Conservation (phyloP, 2,797 vertebrate species). For the Scarus forsteni region DNA sequence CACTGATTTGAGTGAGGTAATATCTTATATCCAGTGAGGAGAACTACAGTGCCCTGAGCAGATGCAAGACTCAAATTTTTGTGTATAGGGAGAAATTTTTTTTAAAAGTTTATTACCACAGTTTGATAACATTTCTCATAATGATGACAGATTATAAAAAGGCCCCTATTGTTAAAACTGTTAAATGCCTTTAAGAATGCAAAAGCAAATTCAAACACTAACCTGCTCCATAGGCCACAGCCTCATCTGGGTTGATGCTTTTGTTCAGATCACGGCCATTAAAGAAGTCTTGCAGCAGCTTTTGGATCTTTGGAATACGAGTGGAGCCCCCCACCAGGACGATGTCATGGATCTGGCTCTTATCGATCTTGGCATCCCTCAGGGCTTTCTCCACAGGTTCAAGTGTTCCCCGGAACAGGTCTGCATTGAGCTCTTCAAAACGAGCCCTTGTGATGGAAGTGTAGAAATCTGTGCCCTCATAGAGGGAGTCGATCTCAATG, state of each 20-base stretch:
- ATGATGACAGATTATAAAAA: no score
- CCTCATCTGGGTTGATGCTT: conserved; percentile 89
- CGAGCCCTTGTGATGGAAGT: conserved; percentile 88
- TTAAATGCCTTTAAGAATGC: not conserved
- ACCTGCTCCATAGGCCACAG: conserved; percentile 88
- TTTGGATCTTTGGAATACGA: conserved; percentile 89
- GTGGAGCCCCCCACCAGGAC: conserved; percentile 88
- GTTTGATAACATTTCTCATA: no score
- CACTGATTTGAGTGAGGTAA: no score
- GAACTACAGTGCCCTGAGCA: no score
- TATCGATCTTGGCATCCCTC: conserved; percentile 88
- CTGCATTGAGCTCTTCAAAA: conserved; percentile 88
- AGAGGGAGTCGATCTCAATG: conserved; percentile 88
- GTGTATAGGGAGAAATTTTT: no score
- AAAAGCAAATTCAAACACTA: conserved; percentile 14
- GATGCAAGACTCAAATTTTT: no score
- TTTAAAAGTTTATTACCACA: no score
- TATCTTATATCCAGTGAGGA: no score
- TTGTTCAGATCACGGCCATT: conserved; percentile 88
- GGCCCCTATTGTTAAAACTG: not conserved
- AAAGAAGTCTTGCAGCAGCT: conserved; percentile 87
- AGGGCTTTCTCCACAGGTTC: conserved; percentile 88
- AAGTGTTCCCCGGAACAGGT: conserved; percentile 87
- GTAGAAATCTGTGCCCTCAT: conserved; percentile 87
- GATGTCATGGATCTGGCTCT: conserved; percentile 86